phyloP scores from a whole-genome alignment of 1,140 invertebrate species.

The Globodera ellingtonae region DNA sequence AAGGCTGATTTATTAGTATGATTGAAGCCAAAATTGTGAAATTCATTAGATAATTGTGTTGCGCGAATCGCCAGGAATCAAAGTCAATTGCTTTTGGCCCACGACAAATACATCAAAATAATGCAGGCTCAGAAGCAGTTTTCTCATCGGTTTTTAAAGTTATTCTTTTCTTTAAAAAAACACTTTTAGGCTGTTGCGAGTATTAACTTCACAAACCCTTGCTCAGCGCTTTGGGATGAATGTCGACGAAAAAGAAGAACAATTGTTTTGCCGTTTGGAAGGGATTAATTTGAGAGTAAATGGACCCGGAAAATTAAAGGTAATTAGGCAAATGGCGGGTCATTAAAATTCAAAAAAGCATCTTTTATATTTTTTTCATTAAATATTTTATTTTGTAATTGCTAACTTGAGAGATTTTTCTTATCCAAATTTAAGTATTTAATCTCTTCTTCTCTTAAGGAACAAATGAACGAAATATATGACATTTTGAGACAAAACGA shows the following conservation, averaged over 20 bases:
- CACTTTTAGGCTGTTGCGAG: conserved; percentile 27
- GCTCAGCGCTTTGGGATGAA: conserved; percentile 39
- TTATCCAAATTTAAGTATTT: conserved; percentile 11
- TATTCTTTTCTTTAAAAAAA: conserved; percentile 2
- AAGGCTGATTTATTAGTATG: too few species aligned
- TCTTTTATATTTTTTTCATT: too few species aligned
- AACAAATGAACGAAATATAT: conserved; percentile 23
- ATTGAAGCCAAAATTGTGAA: neutral
- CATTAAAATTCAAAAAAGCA: neutral
- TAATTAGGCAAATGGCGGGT: neutral
- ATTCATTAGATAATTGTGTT: conserved; percentile 10
- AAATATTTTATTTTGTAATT: too few species aligned
- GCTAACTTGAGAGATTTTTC: neutral
- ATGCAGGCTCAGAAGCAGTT: conserved; percentile 38
- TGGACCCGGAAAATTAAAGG: conserved; percentile 34
- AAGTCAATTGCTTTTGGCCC: neutral
- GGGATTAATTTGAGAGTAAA: conserved; percentile 35
- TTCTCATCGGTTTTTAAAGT: conserved; percentile 26
- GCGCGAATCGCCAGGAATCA: conserved; percentile 20
- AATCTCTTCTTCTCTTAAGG: conserved; percentile 27
- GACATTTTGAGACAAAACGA: conserved; percentile 30
- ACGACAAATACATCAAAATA: conserved; percentile 33
- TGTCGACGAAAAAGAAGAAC: conserved; percentile 37
- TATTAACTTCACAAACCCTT: conserved; percentile 34
- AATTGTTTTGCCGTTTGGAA: conserved; percentile 32